phyloP scores from a whole-genome alignment of 2,113 vertebrate genomes.

The Bettongia penicillata region DNA sequence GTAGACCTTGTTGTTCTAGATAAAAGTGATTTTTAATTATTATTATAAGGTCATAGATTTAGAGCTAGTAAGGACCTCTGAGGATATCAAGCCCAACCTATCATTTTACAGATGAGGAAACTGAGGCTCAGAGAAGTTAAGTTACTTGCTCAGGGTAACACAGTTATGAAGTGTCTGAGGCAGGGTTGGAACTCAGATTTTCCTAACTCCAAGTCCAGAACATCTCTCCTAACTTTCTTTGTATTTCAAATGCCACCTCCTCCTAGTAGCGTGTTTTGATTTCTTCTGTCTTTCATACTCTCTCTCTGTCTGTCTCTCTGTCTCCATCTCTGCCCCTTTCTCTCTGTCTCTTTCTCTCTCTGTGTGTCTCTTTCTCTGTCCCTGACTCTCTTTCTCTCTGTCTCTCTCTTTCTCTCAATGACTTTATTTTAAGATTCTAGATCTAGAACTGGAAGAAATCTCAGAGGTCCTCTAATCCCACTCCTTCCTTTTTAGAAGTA shows the following conservation, averaged over 20 bases:
- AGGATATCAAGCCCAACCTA: neutral
- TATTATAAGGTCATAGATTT: neutral
- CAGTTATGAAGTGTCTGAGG: neutral
- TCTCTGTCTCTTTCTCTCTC: neutral
- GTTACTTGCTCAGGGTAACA: neutral
- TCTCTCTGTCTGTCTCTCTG: no score
- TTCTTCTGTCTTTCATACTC: neutral
- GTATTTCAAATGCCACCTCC: neutral
- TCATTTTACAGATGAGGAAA: neutral
- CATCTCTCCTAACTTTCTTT: neutral
- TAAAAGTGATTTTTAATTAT: neutral
- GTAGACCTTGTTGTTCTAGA: neutral
- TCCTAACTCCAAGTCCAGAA: neutral
- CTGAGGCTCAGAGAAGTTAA: neutral
- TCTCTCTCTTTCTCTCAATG: no score
- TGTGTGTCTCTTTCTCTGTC: no score
- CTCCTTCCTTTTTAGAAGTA: neutral
- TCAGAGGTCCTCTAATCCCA: neutral
- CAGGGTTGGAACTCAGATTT: neutral
- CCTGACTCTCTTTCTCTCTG: no score
- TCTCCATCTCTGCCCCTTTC: no score
- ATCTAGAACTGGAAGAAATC: neutral
- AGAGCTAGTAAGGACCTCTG: neutral
- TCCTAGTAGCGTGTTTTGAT: neutral
- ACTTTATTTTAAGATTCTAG: neutral